Base-by-base conservation (phyloP, 2,888 invertebrate genomes). In the Ormyrus rosae region DNA sequence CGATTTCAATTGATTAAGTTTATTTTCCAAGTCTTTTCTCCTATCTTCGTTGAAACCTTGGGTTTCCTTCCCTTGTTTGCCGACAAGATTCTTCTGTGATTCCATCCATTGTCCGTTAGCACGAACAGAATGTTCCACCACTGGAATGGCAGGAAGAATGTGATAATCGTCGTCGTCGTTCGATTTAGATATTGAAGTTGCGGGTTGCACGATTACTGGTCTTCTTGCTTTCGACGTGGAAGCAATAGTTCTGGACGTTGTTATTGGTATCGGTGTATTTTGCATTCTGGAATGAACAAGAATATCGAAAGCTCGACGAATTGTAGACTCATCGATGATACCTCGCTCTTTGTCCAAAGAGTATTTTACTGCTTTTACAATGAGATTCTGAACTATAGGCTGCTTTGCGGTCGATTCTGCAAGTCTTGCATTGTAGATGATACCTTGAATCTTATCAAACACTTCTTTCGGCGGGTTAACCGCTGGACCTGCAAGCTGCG, bases 281-380 rank as follows among this genome's bases (percentile, higher is more conserved):
- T 34, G 34, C 34, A 1, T 10, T 34, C 8, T 56, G 1, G 53
- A 46, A 45, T 53, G 55, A 11, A 83, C 71, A 6, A 83, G 51
- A 10, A 80, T 55, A 13, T 84, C 69, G 19, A 86, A 78, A 19
- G 83, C 81, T 45, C 82, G 72, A 77, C 84, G 73, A 19, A 87
- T 85, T 6, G 78, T 76, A 0, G 83, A 71, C 64, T 84, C 84
- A 13, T 83, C 81, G 10, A 84, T 79, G 0, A 70, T 48, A 9
- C 76, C 78, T 19, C 11, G 51, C 19, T 82, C 78, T 45, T 84
- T 81, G 19, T 74, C 79, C 6, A 87, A 61, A 5, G 72, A 56
- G 71, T 84, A 78, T 69, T 85, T 85, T 2, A 88, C 75, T 13
- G 88, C 83, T 53, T 86, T 83, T 0, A 87, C 83, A 10, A 89